Evolutionary conservation across 2,888 invertebrate genomes (phyloP), one percentile per base, ranked within the genome.

Genomic region (Leptinotarsa tumamoca): DNA sequence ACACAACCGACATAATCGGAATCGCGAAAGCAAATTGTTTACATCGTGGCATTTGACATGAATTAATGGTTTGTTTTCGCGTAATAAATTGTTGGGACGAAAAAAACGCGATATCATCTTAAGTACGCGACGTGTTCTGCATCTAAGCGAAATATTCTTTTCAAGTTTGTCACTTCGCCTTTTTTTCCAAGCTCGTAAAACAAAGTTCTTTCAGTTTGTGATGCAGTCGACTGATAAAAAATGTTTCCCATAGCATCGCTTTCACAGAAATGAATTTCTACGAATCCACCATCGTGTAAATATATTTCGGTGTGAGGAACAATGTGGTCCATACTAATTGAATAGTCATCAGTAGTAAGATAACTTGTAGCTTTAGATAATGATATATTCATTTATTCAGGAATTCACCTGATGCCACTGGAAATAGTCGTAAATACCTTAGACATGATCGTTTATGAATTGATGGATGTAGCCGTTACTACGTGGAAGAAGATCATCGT

Each of bases 41-140:
- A 58, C 58, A 15, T 13, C 23, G 23, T 21, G 58, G 14, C 58
- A 58, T 58, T 43, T 58, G 58, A 58, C 58, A 21, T 23, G 23
- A 58, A 58, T 58, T 58, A 58, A 58, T 58, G 58, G 58, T 58
- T 58, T 58, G 58, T 58, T 58, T 58, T 58, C 58, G 58, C 58
- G 58, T 58, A 58, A 58, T 58, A 58, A 58, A 58, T 58, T 58
- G 58, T 58, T 23, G 58, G 58, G 21, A 58, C 58, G 58, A 58
- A 58, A 58, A 43, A 58, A 58, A 58, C 58, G 23, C 21, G 58
- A 58, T 58, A 23, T 58, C 23, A 58, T 58, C 58, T 58, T 23
- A 21, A 23, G 58, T 58, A 58, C 58, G 58, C 21, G 58, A 58
- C 58, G 58, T 58, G 58, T 58, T 27, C 58, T 58, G 58, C 58